These are phyloP conservation scores for Elephantulus edwardii DNA, from an alignment of 2,113 vertebrate species.

Conservation along the genomic window DNA sequence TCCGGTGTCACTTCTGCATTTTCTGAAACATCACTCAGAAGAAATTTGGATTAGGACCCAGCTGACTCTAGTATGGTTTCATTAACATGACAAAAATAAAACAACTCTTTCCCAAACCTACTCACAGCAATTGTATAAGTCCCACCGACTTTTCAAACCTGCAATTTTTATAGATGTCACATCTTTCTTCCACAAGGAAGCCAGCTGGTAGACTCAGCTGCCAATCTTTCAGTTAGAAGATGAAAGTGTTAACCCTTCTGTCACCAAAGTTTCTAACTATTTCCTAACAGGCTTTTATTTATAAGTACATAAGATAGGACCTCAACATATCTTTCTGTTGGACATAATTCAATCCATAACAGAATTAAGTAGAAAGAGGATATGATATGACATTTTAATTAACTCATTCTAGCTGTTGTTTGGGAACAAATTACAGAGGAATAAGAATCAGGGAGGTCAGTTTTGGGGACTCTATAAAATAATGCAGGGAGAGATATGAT, in stretches of 20 bases:
- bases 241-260: background rate
- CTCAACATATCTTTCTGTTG: too few species aligned
- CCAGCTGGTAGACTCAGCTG: background rate
- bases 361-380: background rate
- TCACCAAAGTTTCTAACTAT: background rate
- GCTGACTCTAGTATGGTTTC: too few species aligned
- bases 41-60: too few species aligned
- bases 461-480: background rate
- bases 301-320: too few species aligned
- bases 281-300: background rate
- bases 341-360: background rate
- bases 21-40: too few species aligned
- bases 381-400: background rate
- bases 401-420: background rate
- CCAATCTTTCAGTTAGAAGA: background rate
- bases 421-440: background rate
- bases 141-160: background rate
- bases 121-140: too few species aligned
- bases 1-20: too few species aligned
- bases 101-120: background rate
- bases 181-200: background rate
- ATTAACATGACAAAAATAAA: too few species aligned
- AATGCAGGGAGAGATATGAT: background rate
- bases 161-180: background rate
- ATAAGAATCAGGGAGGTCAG: background rate